phyloP scores from a whole-genome alignment of 2,113 vertebrate genomes.

The Centropus bengalensis region DNA sequence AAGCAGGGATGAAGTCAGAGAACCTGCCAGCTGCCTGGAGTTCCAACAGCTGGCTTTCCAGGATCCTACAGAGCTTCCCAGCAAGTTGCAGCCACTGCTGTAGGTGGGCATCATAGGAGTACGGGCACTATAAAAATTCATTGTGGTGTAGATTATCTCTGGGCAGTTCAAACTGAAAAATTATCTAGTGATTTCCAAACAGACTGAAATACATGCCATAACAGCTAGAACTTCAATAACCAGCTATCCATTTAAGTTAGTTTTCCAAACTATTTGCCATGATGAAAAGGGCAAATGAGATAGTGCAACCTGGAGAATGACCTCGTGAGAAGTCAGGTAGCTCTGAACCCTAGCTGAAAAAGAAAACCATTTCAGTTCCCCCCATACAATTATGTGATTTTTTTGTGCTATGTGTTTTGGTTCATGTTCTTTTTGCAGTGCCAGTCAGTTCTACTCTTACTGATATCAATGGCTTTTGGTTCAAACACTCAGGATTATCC shows the following conservation, averaged over 20 bases:
- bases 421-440: neutral
- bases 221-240: neutral
- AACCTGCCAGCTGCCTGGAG: neutral
- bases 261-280: neutral
- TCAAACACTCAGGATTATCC: neutral
- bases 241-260: neutral
- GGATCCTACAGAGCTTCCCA: neutral
- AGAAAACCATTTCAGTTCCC: neutral
- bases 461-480: neutral
- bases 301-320: neutral
- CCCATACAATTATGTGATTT: neutral
- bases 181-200: neutral
- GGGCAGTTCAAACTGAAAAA: neutral
- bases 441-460: neutral
- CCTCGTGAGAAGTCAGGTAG: neutral
- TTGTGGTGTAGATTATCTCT: neutral
- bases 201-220: neutral
- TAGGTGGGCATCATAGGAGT: rapidly evolving
- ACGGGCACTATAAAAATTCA: neutral
- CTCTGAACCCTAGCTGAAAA: neutral
- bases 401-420: neutral
- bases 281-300: neutral
- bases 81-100: neutral
- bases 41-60: neutral
- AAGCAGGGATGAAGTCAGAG: neutral